Evolutionary conservation across 1,140 invertebrate genomes (phyloP), one percentile per base, ranked within the genome.

Genomic region (Linepithema humile): DNA sequence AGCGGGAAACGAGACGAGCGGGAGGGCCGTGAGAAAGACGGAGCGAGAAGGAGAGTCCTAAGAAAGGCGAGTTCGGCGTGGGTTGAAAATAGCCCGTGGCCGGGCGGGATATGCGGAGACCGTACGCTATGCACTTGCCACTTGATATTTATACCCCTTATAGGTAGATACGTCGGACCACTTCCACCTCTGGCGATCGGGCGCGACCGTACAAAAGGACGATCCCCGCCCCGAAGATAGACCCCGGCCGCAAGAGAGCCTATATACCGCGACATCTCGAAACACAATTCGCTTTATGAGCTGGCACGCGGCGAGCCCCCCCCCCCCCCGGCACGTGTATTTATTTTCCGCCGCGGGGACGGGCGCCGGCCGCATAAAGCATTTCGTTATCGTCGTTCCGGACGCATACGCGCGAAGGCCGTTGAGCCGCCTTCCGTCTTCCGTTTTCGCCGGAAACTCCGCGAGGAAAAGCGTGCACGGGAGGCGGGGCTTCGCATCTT

Each of bases 91-190:
- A 92, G 88, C 91, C 83, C 70, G 82, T 91, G 90, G 91, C 90
- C 87, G 88, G 89, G 82, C 84, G 62, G 69, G 87, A 89, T 86
- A 93, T 93, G 88, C 91, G 55, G 87, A 84, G 88, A 89, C 70
- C 88, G 92, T 90, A 38, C 72, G 89, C 90, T 88, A 92, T 92
- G 91, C 90, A 86, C 91, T 91, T 89, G 92, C 87, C 84, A 85
- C 88, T 89, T 83, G 92, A 91, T 92, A 92, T 93, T 92, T 93
- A 92, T 92, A 92, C 69, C 88, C n/a, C 90, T 84, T 86, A 88
- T 88, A 85, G 82, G 80, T 80, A 62, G 78, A 83, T 85, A 85
- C 82, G 84, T 85, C 83, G 67, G 38, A 50, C 35, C n/a, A 60
- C 38, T 26, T 78, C 20, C 40, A 84, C 74, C 74, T 53, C 43